These are phyloP conservation scores for Lytechinus variegatus DNA, from an alignment of 35 echinoderm and acorn worm genomes.

Conservation along the genomic window DNA sequence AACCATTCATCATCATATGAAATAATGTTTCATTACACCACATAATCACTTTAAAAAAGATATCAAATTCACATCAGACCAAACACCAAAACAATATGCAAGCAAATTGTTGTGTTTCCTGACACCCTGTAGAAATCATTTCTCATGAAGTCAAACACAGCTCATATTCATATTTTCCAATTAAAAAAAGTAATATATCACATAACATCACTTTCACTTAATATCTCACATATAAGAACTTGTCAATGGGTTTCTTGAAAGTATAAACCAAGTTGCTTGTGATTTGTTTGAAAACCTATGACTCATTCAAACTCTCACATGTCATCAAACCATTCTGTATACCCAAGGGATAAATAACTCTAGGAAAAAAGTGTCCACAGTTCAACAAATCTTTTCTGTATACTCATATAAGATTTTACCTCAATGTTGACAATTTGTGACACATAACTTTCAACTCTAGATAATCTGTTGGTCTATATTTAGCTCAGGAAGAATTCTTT, in stretches of 20 bases:
- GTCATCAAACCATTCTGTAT: not conserved
- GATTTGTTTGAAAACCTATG: not conserved
- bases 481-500: not conserved
- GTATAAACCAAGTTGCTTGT: not conserved
- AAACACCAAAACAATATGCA: no score
- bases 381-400: not conserved
- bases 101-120: no score
- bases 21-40: no score
- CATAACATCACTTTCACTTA: not conserved
- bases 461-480: constrained; percentile 5
- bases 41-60: no score
- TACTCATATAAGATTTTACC: not conserved
- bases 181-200: not conserved
- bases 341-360: constrained; percentile 3
- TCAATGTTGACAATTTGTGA: not conserved
- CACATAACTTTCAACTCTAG: not conserved
- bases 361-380: not conserved
- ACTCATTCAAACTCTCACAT: constrained; percentile 4
- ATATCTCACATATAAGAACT: not conserved
- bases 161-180: not conserved
- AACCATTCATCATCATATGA: no score
- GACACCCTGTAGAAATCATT: no score
- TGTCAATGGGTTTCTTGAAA: not conserved
- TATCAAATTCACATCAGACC: no score
- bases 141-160: not conserved